Evolutionary conservation across 1,140 invertebrate species (phyloP).

Genomic region (Mercenaria mercenaria): DNA sequence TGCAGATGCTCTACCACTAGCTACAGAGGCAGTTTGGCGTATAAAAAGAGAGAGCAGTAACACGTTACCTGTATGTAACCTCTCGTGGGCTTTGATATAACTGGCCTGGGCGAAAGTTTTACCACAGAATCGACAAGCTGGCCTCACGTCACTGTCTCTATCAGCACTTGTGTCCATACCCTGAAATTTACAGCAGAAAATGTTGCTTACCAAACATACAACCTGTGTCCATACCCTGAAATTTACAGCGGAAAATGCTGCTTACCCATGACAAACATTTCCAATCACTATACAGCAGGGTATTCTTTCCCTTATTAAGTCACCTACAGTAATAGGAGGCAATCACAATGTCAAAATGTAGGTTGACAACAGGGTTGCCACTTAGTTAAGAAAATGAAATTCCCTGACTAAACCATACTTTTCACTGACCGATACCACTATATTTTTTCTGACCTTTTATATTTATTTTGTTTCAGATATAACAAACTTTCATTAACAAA

Average conservation of each 20-base stretch:
- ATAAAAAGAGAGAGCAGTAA: neutral
- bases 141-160: conserved; percentile 67
- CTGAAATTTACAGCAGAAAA: conserved; percentile 16
- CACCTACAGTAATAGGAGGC: neutral
- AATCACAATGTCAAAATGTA: no score
- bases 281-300: neutral
- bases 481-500: no score
- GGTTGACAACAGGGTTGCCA: no score
- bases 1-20: no score
- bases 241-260: neutral
- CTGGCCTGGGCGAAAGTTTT: conserved; percentile 81
- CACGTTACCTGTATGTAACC: conserved; percentile 90
- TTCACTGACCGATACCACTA: no score
- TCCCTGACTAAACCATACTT: no score
- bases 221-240: conserved; percentile 55
- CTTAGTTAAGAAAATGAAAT: no score
- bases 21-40: no score
- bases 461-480: no score
- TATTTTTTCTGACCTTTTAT: no score
- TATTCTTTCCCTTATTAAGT: neutral
- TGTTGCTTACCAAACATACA: neutral
- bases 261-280: no score
- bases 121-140: conserved; percentile 79
- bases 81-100: conserved; percentile 85
- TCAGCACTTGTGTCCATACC: conserved; percentile 47